Base-by-base conservation (phyloP, 2,888 invertebrate genomes). In the Drosophila pseudotakahashii region DNA sequence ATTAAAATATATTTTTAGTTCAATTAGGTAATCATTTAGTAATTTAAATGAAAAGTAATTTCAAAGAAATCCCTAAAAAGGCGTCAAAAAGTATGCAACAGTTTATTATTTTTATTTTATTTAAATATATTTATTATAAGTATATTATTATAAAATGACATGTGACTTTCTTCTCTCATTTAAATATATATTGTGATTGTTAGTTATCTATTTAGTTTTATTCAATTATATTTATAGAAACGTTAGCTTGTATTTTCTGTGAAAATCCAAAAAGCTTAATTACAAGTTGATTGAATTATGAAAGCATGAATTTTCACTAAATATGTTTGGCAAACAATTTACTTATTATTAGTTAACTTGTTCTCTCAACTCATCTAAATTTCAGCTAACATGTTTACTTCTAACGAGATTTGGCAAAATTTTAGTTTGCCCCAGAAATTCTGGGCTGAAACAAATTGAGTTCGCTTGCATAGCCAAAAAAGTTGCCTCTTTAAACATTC, bases 401-500 rank as follows among this genome's bases (percentile, higher is more conserved):
- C 19, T 50, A 63, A 64, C 52, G 47, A 34, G 39, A 47, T 62
- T 62, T 62, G 2, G 7, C 1, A 1, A 32, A 30, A 36, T 62
- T 52, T 66, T 32, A 34, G 52, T 52, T 62, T 52, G 48, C 11
- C 14, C 44, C 37, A 36, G 41, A 62, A 64, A 62, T 3, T 62
- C 32, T 47, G 39, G 6, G 14, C 11, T 11, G 37, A 61, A 53
- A 62, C 64, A 52, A 53, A 63, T 66, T 64, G 59, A 42, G 62
- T 42, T 47, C 14, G 26, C 16, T 7, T 10, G 11, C 48, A 13
- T 23, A 14, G 19, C 32, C 19, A 2, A 57, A 32, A 51, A 45
- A 44, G 44, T 44, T 44, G n/a, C 3, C 39, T 66, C 64, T 66
- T 47, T 68, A 68, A 67, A 64, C 44, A 68, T 68, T 68, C 52